A percentile compares a stretch with the other conserved stretches of the same genome.
These are phyloP conservation scores for Tribolium freemani DNA, from an alignment of 2,888 invertebrate genomes.

Conservation along the genomic window DNA sequence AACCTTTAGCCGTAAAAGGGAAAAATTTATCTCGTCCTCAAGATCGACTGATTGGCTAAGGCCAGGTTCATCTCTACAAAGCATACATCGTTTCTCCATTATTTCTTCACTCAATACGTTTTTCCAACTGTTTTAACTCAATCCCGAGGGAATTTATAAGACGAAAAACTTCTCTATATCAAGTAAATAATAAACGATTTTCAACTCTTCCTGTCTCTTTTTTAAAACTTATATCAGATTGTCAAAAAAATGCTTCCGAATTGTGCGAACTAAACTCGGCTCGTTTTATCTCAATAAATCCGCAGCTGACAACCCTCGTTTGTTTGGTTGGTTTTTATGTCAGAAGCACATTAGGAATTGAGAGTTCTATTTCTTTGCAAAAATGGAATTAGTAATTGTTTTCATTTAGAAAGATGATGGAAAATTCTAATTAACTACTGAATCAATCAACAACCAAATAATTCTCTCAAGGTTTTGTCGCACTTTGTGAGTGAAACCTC, in stretches of 20 bases:
- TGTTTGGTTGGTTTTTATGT: conserved; percentile 18
- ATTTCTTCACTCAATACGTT: conserved; percentile 15
- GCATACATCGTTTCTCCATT: conserved; percentile 32
- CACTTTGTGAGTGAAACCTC: not conserved
- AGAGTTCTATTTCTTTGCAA: not conserved
- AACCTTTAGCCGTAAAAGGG: conserved; percentile 9
- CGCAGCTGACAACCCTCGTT: conserved; percentile 14
- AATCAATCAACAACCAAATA: no score
- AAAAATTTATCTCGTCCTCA: conserved; percentile 15
- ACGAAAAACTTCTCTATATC: not conserved
- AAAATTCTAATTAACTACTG: no score
- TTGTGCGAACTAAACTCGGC: not conserved
- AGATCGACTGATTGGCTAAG: conserved; percentile 19
- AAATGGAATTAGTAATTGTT: not conserved
- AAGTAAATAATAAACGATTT: not conserved
- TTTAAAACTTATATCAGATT: not conserved
- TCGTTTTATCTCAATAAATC: conserved; percentile 23
- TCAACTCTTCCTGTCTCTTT: not conserved
- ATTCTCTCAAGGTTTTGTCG: not conserved
- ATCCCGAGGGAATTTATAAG: not conserved
- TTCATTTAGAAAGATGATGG: no score
- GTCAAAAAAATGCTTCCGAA: not conserved
- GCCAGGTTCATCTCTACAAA: conserved; percentile 28
- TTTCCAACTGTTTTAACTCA: not conserved
- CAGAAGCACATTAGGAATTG: not conserved